Evolutionary conservation across 2,113 vertebrate species (phyloP).

Genomic region (Calidris pugnax): DNA sequence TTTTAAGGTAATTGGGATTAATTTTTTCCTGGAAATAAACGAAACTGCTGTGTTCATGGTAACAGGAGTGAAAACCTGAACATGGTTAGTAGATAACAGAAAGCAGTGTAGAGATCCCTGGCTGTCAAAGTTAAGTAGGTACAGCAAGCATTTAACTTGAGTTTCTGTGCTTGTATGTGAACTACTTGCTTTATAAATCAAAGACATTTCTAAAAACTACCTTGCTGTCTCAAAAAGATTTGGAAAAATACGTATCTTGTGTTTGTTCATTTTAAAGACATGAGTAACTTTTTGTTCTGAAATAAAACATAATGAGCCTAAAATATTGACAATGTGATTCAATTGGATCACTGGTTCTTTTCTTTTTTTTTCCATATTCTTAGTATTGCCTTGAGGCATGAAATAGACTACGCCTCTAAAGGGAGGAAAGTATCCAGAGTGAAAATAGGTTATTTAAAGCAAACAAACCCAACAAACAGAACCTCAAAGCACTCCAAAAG

Average conservation of each 20-base stretch:
- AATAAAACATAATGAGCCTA: background rate
- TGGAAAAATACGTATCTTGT: background rate
- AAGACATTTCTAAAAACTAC: background rate
- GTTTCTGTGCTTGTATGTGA: background rate
- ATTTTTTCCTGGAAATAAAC: background rate
- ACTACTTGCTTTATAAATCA: background rate
- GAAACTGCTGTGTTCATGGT: background rate
- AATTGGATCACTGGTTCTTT: background rate
- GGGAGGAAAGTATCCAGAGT: background rate
- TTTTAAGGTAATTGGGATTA: background rate
- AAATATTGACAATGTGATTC: background rate
- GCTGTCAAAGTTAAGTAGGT: background rate
- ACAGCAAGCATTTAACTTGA: background rate
- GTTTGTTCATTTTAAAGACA: background rate
- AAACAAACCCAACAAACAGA: background rate
- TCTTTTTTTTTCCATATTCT: background rate
- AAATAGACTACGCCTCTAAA: background rate
- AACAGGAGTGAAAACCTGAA: background rate
- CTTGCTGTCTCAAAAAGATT: background rate
- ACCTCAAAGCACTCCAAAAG: background rate
- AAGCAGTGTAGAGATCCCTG: background rate
- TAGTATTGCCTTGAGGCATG: background rate
- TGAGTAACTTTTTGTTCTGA: background rate
- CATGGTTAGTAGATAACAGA: background rate
- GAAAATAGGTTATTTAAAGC: background rate